phyloP scores from a whole-genome alignment of 2,797 vertebrate genomes.

The Lepus oiostolus region DNA sequence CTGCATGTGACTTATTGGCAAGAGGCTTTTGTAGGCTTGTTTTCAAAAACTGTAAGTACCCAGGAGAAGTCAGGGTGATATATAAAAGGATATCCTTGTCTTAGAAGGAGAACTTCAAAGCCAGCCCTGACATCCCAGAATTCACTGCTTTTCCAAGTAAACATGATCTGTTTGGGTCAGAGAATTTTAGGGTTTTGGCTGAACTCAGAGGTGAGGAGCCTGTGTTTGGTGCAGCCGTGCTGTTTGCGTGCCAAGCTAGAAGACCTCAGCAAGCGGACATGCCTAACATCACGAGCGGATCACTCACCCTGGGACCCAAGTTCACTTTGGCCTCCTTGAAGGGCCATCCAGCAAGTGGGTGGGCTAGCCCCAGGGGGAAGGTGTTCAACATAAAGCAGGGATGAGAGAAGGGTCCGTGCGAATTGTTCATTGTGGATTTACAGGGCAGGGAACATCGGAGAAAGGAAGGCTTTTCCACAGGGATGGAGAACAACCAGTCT shows the following conservation, averaged over 20 bases:
- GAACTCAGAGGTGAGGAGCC: conserved; percentile 54
- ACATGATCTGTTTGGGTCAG: conserved; percentile 56
- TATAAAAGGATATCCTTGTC: conserved; percentile 64
- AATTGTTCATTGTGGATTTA: not conserved
- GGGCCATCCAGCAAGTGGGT: not conserved
- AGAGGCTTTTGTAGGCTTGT: conserved; percentile 66
- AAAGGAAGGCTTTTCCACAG: not conserved
- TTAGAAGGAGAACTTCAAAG: conserved; percentile 74
- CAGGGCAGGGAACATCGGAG: not conserved
- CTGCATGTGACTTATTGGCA: conserved; percentile 64
- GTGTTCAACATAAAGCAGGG: not conserved
- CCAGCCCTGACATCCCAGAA: conserved; percentile 46
- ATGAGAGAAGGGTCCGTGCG: not conserved
- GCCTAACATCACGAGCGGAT: not conserved
- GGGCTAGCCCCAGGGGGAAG: not conserved
- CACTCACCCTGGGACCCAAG: not conserved
- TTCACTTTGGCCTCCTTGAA: not conserved
- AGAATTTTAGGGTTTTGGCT: conserved; percentile 45
- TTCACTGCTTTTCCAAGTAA: conserved; percentile 69
- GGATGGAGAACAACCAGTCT: too few species aligned
- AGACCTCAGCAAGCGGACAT: not conserved
- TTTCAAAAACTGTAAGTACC: conserved; percentile 63
- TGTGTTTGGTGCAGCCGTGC: not conserved
- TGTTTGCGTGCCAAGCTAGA: conserved; percentile 57
- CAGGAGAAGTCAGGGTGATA: not conserved